Evolutionary conservation across 2,888 invertebrate species (phyloP), one percentile per base, ranked within the genome.

Genomic region (Phortica magna): DNA sequence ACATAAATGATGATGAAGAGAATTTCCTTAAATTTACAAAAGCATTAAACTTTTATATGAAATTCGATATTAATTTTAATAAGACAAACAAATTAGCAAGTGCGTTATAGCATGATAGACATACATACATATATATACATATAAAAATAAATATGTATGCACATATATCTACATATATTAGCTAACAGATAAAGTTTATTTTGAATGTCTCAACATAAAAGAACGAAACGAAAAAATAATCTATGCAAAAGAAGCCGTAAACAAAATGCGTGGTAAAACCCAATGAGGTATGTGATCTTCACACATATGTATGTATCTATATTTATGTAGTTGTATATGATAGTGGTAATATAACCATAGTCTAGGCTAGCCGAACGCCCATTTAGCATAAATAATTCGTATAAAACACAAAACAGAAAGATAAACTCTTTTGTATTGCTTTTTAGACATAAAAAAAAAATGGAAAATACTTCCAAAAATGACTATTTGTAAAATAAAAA

Each of bases 271-370:
- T n/a, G n/a, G n/a, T n/a, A n/a, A 65, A 61, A 76, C 17, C 64
- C 73, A 73, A 43, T 67, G 80, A 77, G 83, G 59, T 79, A 82
- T 76, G 81, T 80, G 79, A 82, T 82, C 17, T 76, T 74, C 55
- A 55, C 72, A 76, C 48, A 43, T 72, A 73, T 75, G 3, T 61
- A 73, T 14, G 9, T 22, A 48, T n/a, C n/a, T 73, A 71, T 22
- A 14, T 53, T 64, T 77, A 73, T 57, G 43, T 70, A 64, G 22
- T n/a, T 31, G 31, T 31, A 31, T 31, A 31, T 31, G 31, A 31
- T 31, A 31, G 31, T 31, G 31, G 31, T 31, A 31, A 31, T 31
- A 31, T 31, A 4, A 31, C 31, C 31, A 31, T 31, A 31, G 31
- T 31, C 31, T 31, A 31, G 31, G 31, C 31, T 31, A 31, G 31